A percentile compares a stretch with the other conserved stretches of the same genome.
Conservation (phyloP, 2,113 vertebrate genomes). For the Glareola pratincola region DNA sequence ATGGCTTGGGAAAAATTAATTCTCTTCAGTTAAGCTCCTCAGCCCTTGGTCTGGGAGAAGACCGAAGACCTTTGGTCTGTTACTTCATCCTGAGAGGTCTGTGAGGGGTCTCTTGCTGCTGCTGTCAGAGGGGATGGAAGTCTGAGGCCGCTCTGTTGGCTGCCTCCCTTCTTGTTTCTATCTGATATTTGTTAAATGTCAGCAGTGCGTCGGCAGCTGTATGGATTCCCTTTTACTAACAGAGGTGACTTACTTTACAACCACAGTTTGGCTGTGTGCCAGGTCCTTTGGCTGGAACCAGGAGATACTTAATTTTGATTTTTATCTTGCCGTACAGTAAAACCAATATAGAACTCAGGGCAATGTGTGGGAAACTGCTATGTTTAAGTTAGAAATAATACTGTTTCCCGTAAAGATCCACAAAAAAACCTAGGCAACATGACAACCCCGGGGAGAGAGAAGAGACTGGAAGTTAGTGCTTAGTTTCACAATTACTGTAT, state of each 20-base stretch:
- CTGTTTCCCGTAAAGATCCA: not conserved
- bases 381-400: not conserved
- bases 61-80: not conserved
- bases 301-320: not conserved
- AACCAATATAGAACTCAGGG: not conserved
- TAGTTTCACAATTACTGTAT: not conserved
- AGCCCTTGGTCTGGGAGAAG: not conserved
- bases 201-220: not conserved
- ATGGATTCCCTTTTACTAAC: not conserved
- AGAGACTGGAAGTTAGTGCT: not conserved
- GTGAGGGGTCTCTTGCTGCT: not conserved
- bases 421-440: rapidly evolving
- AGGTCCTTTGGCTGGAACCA: not conserved
- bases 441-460: not conserved
- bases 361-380: not conserved
- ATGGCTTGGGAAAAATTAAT: not conserved
- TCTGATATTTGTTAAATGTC: constrained; percentile 1
- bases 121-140: not conserved
- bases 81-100: not conserved
- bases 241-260: not conserved
- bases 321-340: not conserved
- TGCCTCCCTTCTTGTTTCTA: not conserved
- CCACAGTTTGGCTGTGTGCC: not conserved
- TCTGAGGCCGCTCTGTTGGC: not conserved
- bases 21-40: not conserved